Conservation (phyloP, 2,888 invertebrate species). For the Pherbina coryleti region DNA sequence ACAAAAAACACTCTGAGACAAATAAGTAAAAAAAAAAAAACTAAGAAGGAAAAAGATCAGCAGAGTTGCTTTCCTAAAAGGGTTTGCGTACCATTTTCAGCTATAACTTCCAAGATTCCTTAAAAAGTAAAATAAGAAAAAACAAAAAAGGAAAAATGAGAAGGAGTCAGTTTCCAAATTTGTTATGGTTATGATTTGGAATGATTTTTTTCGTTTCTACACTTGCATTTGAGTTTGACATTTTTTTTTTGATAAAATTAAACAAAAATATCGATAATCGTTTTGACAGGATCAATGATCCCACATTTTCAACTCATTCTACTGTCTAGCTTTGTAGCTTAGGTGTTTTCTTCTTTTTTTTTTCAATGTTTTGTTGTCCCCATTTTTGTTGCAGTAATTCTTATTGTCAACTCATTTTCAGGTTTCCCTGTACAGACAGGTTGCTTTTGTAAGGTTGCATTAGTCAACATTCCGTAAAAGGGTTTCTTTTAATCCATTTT, state of each 20-base stretch:
- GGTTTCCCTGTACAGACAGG: conserved; percentile 23
- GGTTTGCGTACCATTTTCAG: not conserved
- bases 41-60: not conserved
- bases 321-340: not conserved
- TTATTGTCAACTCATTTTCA: conserved; percentile 33
- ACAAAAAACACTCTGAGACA: too few species aligned
- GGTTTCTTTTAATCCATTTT: conserved; percentile 53
- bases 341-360: not conserved
- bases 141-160: not conserved
- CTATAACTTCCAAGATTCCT: not conserved
- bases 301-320: not conserved
- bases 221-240: not conserved
- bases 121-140: not conserved
- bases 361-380: not conserved
- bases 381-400: not conserved
- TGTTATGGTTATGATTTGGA: conserved; percentile 26
- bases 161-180: conserved; percentile 23
- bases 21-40: not conserved
- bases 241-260: not conserved
- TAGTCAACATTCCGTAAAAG: conserved; percentile 50
- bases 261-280: conserved; percentile 8
- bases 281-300: conserved; percentile 19
- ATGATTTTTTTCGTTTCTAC: not conserved
- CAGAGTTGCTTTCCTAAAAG: not conserved
- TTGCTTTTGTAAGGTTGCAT: conserved; percentile 53